Conservation (phyloP, 2,888 invertebrate genomes). For the Oxytorus armatus region DNA sequence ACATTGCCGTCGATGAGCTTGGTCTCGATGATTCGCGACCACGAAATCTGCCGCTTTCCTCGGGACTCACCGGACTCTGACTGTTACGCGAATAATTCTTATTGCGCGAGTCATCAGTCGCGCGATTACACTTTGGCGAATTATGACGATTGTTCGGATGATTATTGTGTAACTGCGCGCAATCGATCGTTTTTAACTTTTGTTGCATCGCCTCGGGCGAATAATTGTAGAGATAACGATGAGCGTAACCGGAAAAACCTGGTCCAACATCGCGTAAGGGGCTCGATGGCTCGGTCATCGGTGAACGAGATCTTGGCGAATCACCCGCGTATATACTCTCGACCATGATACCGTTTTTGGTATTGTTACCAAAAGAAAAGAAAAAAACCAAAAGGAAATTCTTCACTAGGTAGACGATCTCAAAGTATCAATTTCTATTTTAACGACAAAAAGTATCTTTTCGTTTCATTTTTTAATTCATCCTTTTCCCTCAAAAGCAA, state of each 20-base stretch:
- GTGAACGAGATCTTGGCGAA: slow-evolving; percentile 81
- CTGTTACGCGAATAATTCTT: slow-evolving; percentile 72
- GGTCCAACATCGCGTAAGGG: slow-evolving; percentile 78
- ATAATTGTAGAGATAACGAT: slow-evolving; percentile 77
- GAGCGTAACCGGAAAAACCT: slow-evolving; percentile 76
- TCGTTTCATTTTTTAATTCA: too few species aligned
- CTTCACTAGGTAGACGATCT: neutral
- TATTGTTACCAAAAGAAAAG: neutral
- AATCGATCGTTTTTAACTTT: slow-evolving; percentile 69
- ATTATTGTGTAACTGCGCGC: slow-evolving; percentile 28
- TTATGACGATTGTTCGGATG: slow-evolving; percentile 35
- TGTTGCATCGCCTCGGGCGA: slow-evolving; percentile 77
- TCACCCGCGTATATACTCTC: slow-evolving; percentile 82
- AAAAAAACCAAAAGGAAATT: too few species aligned
- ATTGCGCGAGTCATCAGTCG: slow-evolving; percentile 68
- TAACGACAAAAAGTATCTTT: too few species aligned
- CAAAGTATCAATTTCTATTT: too few species aligned
- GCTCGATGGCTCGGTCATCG: slow-evolving; percentile 82
- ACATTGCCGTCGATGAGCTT: slow-evolving; percentile 84
- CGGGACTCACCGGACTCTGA: slow-evolving; percentile 72
- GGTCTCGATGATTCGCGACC: slow-evolving; percentile 77
- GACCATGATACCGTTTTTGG: slow-evolving; percentile 77
- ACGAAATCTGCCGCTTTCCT: slow-evolving; percentile 72
- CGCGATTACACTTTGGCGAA: slow-evolving; percentile 69
- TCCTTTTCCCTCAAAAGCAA: too few species aligned